Conservation (phyloP, 2,888 invertebrate species). For the Homarus gammarus region DNA sequence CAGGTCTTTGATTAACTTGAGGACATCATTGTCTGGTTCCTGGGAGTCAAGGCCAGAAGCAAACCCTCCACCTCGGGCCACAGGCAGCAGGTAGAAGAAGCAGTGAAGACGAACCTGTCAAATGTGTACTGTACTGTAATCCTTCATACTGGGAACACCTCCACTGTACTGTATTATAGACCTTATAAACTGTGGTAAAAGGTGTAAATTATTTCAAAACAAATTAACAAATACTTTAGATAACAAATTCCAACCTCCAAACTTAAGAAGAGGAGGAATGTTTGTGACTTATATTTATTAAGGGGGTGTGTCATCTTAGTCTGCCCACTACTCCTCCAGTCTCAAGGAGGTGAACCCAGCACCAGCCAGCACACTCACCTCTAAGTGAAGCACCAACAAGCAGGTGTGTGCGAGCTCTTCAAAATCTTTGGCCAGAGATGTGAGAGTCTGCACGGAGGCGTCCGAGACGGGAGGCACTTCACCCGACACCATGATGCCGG, state of each 20-base stretch:
- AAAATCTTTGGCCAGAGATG: conserved; percentile 87
- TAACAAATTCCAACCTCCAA: too few species aligned
- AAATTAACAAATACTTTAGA: too few species aligned
- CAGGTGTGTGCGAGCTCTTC: conserved; percentile 94
- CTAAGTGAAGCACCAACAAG: conserved; percentile 93
- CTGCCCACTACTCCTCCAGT: too few species aligned
- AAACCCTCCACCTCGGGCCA: conserved; percentile 78
- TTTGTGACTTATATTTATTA: too few species aligned
- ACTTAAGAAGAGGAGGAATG: too few species aligned
- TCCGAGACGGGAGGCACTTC: conserved; percentile 80
- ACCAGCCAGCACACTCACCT: conserved; percentile 81
- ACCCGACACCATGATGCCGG: conserved; percentile 84
- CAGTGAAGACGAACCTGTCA: conserved; percentile 89
- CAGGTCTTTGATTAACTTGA: conserved; percentile 88
- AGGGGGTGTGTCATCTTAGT: too few species aligned
- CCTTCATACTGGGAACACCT: not conserved
- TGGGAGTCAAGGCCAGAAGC: conserved; percentile 85
- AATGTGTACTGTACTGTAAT: not conserved
- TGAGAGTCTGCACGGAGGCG: conserved; percentile 84
- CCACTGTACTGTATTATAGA: not conserved
- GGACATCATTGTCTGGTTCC: conserved; percentile 87
- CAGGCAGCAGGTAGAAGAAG: conserved; percentile 91
- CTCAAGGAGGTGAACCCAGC: too few species aligned
- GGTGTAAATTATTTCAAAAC: too few species aligned
- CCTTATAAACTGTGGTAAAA: too few species aligned